Evolutionary conservation across 2,888 invertebrate genomes (phyloP).

Genomic region (Pterostichus madidus): DNA sequence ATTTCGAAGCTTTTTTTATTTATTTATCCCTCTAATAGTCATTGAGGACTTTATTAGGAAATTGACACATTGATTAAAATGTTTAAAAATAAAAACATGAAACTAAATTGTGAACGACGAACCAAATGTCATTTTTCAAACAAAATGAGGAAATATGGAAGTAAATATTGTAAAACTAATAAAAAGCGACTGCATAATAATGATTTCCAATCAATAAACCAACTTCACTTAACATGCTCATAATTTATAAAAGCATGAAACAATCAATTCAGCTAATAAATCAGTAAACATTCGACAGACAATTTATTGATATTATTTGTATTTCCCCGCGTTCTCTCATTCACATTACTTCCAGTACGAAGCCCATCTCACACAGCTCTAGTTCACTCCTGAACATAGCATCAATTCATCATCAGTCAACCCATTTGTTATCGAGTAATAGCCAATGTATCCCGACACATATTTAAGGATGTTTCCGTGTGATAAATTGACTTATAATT

Average conservation of each 20-base stretch:
- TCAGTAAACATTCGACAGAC: neutral
- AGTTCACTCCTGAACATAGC: constrained; percentile 4
- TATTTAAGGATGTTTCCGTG: constrained; percentile 1
- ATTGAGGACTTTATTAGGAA: no score
- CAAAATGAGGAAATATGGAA: no score
- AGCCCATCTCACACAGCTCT: neutral
- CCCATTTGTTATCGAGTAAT: constrained; percentile 13
- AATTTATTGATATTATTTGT: constrained; percentile 37
- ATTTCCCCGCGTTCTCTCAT: constrained; percentile 5
- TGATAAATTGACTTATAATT: neutral
- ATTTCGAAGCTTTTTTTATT: no score
- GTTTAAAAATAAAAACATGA: no score
- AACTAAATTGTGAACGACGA: no score
- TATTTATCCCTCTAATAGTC: no score
- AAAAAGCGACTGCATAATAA: no score
- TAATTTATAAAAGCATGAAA: constrained; percentile 15
- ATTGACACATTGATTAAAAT: no score
- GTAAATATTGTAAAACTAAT: no score
- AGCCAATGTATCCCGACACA: constrained; percentile 11
- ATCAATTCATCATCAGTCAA: constrained; percentile 10
- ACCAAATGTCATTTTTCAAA: no score
- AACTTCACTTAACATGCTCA: neutral
- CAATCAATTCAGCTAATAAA: constrained; percentile 23
- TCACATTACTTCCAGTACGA: neutral
- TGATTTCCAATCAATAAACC: neutral